phyloP scores from a whole-genome alignment of 2,113 vertebrate species.

The Asarcornis scutulata region DNA sequence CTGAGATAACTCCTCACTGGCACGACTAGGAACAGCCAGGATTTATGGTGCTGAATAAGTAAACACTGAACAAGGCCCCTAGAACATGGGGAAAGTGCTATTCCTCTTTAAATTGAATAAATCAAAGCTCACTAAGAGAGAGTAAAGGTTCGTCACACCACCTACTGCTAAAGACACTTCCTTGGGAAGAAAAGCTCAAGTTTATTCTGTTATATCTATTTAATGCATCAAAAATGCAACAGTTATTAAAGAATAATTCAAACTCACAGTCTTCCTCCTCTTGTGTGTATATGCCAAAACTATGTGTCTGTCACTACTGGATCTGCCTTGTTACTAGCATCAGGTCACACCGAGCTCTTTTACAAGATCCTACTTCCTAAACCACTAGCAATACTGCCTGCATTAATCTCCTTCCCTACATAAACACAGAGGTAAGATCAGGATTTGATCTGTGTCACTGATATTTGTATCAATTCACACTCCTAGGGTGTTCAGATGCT shows the following conservation, averaged over 20 bases:
- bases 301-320: accelerated
- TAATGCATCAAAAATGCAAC: neutral
- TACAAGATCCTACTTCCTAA: neutral
- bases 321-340: neutral
- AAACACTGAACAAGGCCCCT: accelerated
- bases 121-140: neutral
- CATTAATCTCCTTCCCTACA: neutral
- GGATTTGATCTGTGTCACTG: neutral
- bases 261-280: neutral
- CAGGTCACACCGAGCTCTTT: neutral
- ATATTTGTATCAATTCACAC: neutral
- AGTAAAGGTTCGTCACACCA: neutral
- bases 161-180: neutral
- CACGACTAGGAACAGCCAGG: neutral
- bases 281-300: neutral
- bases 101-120: neutral
- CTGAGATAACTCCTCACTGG: neutral
- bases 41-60: neutral
- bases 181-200: neutral
- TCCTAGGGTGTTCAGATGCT: neutral
- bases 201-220: neutral
- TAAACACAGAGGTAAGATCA: neutral
- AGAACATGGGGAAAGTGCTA: neutral
- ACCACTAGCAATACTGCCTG: neutral
- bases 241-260: neutral